Conservation (phyloP, 2,113 vertebrate species). For the Nycticryphes semicollaris region DNA sequence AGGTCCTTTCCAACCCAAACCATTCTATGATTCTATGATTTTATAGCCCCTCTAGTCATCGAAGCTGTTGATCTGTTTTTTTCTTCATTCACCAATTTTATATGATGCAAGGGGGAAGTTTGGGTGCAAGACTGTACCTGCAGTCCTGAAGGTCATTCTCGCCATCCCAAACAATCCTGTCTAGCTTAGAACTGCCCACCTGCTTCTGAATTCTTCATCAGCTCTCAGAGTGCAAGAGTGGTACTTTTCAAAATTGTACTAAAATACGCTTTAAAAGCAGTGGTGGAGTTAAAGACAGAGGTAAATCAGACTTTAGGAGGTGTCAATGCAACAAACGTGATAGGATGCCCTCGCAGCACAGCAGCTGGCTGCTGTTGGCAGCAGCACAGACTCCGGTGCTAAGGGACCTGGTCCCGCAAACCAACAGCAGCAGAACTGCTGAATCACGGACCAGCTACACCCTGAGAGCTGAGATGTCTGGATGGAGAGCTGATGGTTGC, state of each 20-base stretch:
- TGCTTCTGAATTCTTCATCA: background rate
- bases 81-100: background rate
- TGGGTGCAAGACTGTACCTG: rapidly evolving
- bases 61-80: background rate
- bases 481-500: background rate
- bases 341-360: background rate
- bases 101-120: background rate
- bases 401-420: background rate
- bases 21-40: too few relatives aligned
- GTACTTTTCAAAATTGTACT: background rate
- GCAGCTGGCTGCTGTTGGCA: background rate
- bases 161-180: background rate
- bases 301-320: background rate
- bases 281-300: background rate
- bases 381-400: background rate
- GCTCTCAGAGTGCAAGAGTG: background rate
- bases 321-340: background rate
- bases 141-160: background rate
- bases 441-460: background rate
- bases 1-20: too few relatives aligned
- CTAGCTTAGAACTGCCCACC: background rate
- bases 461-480: background rate
- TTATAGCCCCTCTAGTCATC: background rate
- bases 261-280: background rate
- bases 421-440: background rate